These are phyloP conservation scores for Steromphala cineraria DNA, from an alignment of 2,888 invertebrate species.

Conservation along the genomic window DNA sequence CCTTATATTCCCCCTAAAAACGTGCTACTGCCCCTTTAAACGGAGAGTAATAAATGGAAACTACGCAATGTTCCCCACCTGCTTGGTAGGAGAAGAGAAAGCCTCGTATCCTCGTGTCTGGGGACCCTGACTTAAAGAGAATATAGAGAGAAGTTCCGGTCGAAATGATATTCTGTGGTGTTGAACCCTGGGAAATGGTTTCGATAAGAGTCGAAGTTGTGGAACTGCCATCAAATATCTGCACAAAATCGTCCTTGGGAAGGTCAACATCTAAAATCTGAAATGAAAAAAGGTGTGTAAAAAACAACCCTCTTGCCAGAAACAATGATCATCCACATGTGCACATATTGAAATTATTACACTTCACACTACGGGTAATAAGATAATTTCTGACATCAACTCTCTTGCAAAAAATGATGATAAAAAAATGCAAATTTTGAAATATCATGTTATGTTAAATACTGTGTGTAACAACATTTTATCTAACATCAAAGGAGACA, in stretches of 20 bases:
- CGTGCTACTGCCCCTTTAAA: too few relatives aligned
- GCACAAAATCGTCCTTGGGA: conserved; percentile 83
- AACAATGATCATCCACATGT: too few relatives aligned
- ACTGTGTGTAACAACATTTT: too few relatives aligned
- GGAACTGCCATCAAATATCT: conserved; percentile 92
- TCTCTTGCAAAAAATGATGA: too few relatives aligned
- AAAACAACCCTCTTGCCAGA: background rate
- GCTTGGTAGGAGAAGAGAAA: conserved; percentile 91
- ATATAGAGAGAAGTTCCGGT: conserved; percentile 91
- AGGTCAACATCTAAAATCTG: conserved; percentile 73
- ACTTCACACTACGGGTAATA: too few relatives aligned
- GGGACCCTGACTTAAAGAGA: conserved; percentile 93
- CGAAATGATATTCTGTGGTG: conserved; percentile 89
- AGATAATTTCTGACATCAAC: too few relatives aligned
- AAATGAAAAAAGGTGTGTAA: conserved; percentile 31
- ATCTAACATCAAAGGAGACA: too few relatives aligned
- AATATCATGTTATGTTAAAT: too few relatives aligned
- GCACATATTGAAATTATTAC: too few relatives aligned
- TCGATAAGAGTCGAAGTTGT: conserved; percentile 91
- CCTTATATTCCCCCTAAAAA: too few relatives aligned
- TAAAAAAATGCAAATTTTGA: too few relatives aligned
- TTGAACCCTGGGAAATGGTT: conserved; percentile 79
- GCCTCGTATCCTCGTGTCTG: conserved; percentile 82
- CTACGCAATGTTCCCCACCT: conserved; percentile 77
- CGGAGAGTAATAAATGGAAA: too few relatives aligned